These are phyloP conservation scores for Scophthalmus maximus DNA, from an alignment of 2,113 vertebrate species.

Conservation along the genomic window DNA sequence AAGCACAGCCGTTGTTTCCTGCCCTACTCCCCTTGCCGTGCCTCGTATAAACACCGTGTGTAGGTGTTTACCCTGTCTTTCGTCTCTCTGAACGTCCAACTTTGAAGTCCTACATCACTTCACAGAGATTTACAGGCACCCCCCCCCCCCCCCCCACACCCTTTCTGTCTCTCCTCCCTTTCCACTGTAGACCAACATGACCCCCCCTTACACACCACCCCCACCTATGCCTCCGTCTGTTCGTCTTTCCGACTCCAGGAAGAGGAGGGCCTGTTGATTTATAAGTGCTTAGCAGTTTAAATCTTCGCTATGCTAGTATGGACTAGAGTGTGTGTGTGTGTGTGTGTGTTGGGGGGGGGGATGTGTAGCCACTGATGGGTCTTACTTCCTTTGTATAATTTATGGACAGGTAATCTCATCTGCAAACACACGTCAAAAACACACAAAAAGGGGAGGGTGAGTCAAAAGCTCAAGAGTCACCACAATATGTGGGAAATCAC, in stretches of 20 bases:
- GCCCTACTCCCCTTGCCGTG: slow-evolving; percentile 22
- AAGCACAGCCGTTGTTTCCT: slow-evolving; percentile 13
- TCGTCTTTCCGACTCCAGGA: slow-evolving; percentile 54
- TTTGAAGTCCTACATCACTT: slow-evolving; percentile 44
- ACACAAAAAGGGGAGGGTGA: too few species aligned
- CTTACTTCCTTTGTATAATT: not conserved
- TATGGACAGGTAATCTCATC: not conserved
- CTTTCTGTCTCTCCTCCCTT: slow-evolving; percentile 29
- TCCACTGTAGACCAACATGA: slow-evolving; percentile 14
- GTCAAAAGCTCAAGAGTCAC: too few species aligned
- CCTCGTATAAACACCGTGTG: slow-evolving; percentile 38
- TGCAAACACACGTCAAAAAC: not conserved
- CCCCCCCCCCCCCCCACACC: too few species aligned
- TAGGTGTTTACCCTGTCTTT: slow-evolving; percentile 19
- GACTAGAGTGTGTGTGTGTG: not conserved
- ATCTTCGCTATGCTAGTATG: slow-evolving; percentile 46
- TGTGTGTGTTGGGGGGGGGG: slow-evolving; percentile 32
- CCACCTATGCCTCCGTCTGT: slow-evolving; percentile 47
- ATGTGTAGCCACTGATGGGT: slow-evolving; percentile 19
- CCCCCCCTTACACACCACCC: slow-evolving; percentile 23
- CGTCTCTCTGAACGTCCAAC: slow-evolving; percentile 23
- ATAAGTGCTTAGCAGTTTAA: slow-evolving; percentile 70
- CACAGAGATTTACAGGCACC: slow-evolving; percentile 49
- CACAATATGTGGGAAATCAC: too few species aligned
- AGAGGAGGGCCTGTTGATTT: slow-evolving; percentile 63